A percentile compares a stretch with the other conserved stretches of the same genome.
phyloP scores from a whole-genome alignment of 2,888 invertebrate genomes.

The Synanthedon andrenaeformis region DNA sequence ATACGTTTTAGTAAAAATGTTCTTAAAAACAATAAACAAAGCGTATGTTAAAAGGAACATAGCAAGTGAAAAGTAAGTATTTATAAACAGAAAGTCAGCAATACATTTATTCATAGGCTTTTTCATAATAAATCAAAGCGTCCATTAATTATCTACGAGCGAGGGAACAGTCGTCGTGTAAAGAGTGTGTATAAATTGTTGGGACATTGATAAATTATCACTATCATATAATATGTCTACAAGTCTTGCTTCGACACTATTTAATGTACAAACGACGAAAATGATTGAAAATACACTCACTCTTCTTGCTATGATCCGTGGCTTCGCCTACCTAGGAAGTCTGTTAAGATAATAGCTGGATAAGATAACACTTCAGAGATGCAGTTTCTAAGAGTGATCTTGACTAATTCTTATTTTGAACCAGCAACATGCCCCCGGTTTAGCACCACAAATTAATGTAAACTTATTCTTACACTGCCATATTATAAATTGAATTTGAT shows the following conservation, averaged over 20 bases:
- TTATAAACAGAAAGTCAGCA: conserved; percentile 5
- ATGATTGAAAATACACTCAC: too few relatives aligned
- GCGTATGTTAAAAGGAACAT: conserved; percentile 21
- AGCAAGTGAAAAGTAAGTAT: background rate
- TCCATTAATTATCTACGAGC: conserved; percentile 32
- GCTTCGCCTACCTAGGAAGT: too few relatives aligned
- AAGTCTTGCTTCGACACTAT: conserved; percentile 5
- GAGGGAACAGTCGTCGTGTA: conserved; percentile 14
- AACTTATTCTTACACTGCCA: too few relatives aligned
- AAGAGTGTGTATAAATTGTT: conserved; percentile 15
- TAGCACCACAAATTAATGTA: too few relatives aligned
- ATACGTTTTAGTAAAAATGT: too few relatives aligned
- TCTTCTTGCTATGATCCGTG: too few relatives aligned
- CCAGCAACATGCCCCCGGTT: too few relatives aligned
- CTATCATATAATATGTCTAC: background rate
- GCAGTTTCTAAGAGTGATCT: too few relatives aligned
- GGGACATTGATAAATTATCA: conserved; percentile 18
- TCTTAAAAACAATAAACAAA: conserved; percentile 10
- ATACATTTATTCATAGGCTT: conserved; percentile 18
- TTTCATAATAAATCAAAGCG: conserved; percentile 31
- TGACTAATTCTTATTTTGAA: too few relatives aligned
- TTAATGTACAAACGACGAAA: background rate
- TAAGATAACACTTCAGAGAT: too few relatives aligned
- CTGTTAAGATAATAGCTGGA: too few relatives aligned
- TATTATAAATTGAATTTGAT: too few relatives aligned